phyloP scores from a whole-genome alignment of 2,113 vertebrate species.

The Erythrolamprus reginae region DNA sequence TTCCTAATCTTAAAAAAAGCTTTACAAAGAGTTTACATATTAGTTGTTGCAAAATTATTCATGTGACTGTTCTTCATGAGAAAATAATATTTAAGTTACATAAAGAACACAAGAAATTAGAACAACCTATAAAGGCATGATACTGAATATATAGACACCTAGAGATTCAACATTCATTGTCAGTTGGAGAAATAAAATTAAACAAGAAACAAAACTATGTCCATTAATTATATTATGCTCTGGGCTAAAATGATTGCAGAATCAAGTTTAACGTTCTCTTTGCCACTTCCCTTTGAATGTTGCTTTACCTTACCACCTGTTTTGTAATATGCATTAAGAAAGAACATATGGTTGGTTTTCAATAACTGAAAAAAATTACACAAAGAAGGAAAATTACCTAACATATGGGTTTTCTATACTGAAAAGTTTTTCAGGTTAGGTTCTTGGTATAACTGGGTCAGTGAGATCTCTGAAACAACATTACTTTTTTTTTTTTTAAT shows the following conservation, averaged over 20 bases:
- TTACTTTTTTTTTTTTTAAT: accelerated
- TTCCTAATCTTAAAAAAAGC: conserved; percentile 2
- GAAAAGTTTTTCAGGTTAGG: background rate
- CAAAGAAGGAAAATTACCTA: background rate
- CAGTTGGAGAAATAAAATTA: background rate
- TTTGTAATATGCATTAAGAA: conserved; percentile 18
- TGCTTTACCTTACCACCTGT: background rate
- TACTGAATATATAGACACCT: background rate
- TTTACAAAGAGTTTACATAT: background rate
- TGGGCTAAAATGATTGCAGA: background rate
- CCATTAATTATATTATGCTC: background rate
- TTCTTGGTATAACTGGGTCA: background rate
- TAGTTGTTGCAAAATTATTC: background rate
- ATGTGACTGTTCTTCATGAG: background rate
- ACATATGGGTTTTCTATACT: background rate
- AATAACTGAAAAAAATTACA: conserved; percentile 21
- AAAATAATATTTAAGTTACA: background rate
- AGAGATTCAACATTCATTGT: background rate
- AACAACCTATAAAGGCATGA: background rate
- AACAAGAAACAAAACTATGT: background rate
- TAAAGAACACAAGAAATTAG: background rate
- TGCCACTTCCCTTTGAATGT: background rate
- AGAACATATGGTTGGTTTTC: background rate
- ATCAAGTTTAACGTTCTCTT: background rate
- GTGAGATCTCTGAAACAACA: background rate